phyloP scores from a whole-genome alignment of 2,888 invertebrate genomes.

The Drosophila macrothrix region DNA sequence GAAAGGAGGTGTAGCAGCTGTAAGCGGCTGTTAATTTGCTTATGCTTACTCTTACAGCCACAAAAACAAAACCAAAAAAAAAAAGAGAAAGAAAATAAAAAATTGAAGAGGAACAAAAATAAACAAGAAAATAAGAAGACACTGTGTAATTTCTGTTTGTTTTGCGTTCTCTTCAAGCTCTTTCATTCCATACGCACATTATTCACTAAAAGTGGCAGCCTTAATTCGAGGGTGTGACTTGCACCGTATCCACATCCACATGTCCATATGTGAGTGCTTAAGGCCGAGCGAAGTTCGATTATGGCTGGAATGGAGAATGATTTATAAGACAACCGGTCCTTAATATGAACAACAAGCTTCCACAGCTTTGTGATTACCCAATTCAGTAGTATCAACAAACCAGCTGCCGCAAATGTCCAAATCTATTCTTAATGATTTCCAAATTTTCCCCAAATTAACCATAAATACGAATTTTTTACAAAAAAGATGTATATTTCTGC shows the following conservation, averaged over 20 bases:
- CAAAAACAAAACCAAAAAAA: background rate
- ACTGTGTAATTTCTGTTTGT: constrained; percentile 55
- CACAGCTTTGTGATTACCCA: constrained; percentile 1
- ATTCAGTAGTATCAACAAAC: constrained; percentile 8
- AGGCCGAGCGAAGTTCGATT: constrained; percentile 52
- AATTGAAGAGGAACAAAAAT: background rate
- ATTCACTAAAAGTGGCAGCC: constrained; percentile 75
- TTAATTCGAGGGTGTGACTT: constrained; percentile 77
- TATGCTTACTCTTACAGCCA: constrained; percentile 15
- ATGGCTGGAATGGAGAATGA: constrained; percentile 34
- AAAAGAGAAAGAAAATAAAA: background rate
- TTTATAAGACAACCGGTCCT: constrained; percentile 26
- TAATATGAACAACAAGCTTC: constrained; percentile 6
- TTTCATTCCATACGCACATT: constrained; percentile 63
- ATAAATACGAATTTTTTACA: constrained; percentile 27
- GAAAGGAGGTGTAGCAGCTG: constrained; percentile 74
- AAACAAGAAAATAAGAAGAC: constrained; percentile 1
- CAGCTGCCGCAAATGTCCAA: background rate
- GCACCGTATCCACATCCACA: constrained; percentile 28
- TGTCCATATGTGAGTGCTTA: constrained; percentile 58
- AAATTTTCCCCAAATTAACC: constrained; percentile 12
- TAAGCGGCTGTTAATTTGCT: constrained; percentile 81
- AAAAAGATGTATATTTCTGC: constrained; percentile 31
- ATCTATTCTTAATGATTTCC: constrained; percentile 7
- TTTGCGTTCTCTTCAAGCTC: constrained; percentile 36